phyloP scores from a whole-genome alignment of 2,888 invertebrate species.

The Drosophila anceps region DNA sequence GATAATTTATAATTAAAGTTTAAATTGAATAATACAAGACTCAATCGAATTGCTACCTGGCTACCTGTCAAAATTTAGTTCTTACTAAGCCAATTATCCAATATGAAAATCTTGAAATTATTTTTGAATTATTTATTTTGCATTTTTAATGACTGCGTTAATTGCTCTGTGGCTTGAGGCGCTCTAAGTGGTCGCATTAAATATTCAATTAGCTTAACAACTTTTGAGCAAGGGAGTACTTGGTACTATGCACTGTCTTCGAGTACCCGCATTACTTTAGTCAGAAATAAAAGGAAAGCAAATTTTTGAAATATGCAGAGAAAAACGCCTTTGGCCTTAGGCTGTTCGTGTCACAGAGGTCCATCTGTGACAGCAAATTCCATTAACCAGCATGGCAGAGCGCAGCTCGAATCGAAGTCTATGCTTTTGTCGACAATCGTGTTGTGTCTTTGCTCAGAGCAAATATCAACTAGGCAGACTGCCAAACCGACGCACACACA shows the following conservation, averaged over 20 bases:
- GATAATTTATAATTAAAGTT: constrained; percentile 15
- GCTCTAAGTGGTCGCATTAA: constrained; percentile 11
- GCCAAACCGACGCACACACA: constrained; percentile 10
- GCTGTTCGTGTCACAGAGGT: neutral
- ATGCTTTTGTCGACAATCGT: constrained; percentile 34
- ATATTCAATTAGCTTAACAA: constrained; percentile 36
- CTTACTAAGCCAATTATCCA: neutral
- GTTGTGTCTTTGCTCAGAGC: constrained; percentile 21
- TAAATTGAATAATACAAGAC: neutral
- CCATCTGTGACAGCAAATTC: constrained; percentile 31
- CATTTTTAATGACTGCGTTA: constrained; percentile 15
- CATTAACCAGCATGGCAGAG: constrained; percentile 17
- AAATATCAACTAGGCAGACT: constrained; percentile 30
- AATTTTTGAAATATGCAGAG: constrained; percentile 8
- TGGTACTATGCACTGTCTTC: neutral
- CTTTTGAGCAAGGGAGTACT: constrained; percentile 3
- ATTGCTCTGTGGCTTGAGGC: constrained; percentile 2
- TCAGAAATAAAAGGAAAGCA: neutral
- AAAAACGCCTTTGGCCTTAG: neutral
- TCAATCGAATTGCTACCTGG: neutral
- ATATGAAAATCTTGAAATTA: constrained; percentile 7
- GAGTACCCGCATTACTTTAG: neutral
- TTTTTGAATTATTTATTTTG: constrained; percentile 2
- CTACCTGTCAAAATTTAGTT: neutral
- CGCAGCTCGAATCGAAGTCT: constrained; percentile 9